Evolutionary conservation across 2,113 vertebrate genomes (phyloP).

Genomic region (Uria lomvia): DNA sequence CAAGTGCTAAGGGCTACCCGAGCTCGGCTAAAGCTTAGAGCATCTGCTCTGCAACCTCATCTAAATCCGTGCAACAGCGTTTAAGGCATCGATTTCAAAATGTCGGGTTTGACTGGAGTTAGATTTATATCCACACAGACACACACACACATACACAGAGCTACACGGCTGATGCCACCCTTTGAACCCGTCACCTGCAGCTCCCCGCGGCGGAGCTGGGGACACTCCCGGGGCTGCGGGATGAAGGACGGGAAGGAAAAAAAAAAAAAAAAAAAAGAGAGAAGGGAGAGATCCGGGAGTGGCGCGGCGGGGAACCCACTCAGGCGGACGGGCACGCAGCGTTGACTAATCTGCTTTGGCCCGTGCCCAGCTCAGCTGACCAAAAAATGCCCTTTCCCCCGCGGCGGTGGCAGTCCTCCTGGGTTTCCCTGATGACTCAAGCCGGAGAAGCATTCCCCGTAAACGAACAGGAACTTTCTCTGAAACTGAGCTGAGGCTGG

Average conservation of each 20-base stretch:
- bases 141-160: background rate
- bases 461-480: background rate
- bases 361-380: background rate
- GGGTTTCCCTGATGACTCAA: background rate
- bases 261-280: background rate
- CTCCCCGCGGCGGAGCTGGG: fast-evolving
- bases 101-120: fast-evolving
- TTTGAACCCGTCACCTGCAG: fast-evolving
- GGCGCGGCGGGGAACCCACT: background rate
- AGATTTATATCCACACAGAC: background rate
- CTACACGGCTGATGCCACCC: fast-evolving
- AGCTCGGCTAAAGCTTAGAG: fast-evolving
- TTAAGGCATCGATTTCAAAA: background rate
- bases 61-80: fast-evolving
- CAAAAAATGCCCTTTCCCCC: background rate
- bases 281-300: background rate
- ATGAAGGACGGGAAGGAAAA: background rate
- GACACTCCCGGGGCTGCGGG: background rate
- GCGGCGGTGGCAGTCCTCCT: background rate
- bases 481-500: background rate
- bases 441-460: background rate
- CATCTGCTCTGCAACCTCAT: background rate
- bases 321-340: background rate
- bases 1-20: fast-evolving
- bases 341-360: background rate